phyloP scores from a whole-genome alignment of 1,140 invertebrate genomes.

The Nixonia krombeini region DNA sequence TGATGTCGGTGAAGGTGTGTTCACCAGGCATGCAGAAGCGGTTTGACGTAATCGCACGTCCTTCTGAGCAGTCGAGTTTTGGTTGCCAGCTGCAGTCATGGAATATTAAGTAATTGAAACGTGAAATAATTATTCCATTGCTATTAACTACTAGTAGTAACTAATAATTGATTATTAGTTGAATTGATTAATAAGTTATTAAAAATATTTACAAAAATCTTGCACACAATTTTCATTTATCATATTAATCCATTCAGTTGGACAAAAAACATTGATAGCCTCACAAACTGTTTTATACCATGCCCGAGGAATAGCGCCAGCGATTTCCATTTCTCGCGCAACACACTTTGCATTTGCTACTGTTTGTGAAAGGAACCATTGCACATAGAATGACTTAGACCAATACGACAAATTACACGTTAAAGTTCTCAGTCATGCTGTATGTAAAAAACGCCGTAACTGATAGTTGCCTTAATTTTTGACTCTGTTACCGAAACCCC shows the following conservation, averaged over 20 bases:
- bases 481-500: too few relatives aligned
- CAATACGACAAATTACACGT: too few relatives aligned
- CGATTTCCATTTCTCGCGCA: too few relatives aligned
- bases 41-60: conserved; percentile 61
- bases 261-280: background rate
- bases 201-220: too few relatives aligned
- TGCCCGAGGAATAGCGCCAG: too few relatives aligned
- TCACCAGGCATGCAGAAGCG: conserved; percentile 46
- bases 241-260: background rate
- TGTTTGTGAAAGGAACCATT: too few relatives aligned
- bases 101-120: background rate
- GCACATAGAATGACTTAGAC: too few relatives aligned
- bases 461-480: too few relatives aligned
- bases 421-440: too few relatives aligned
- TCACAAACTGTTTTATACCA: background rate
- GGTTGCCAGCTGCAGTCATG: conserved; percentile 46
- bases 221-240: background rate
- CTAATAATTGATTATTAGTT: background rate
- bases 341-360: too few relatives aligned
- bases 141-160: background rate
- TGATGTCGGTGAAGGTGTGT: conserved; percentile 59
- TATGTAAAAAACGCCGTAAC: too few relatives aligned
- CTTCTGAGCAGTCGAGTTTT: conserved; percentile 60
- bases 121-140: background rate
- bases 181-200: too few relatives aligned